These are phyloP conservation scores for Patella pellucida DNA, from an alignment of 2,888 invertebrate genomes.

Conservation along the genomic window DNA sequence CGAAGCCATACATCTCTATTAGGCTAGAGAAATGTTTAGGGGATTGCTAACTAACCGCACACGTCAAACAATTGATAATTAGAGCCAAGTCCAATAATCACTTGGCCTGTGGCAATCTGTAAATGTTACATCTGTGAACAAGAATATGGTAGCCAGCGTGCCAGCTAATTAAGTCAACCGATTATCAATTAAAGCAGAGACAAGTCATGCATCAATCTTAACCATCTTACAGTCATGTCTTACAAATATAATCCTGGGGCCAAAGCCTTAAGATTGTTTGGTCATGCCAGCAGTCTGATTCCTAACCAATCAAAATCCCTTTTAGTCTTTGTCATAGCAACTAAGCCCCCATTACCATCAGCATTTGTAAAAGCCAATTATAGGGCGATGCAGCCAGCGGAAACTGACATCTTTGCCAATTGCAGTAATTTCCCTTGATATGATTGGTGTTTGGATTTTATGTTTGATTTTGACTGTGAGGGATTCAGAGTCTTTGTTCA, in stretches of 20 bases:
- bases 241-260: not conserved
- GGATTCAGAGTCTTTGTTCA: not conserved
- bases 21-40: too few species aligned
- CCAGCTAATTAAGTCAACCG: too few species aligned
- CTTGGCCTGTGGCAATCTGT: too few species aligned
- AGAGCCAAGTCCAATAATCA: too few species aligned
- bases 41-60: too few species aligned
- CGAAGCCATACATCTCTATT: too few species aligned
- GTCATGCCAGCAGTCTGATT: not conserved
- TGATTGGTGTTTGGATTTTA: slow-evolving; percentile 24
- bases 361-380: slow-evolving; percentile 23
- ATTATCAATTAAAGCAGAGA: too few species aligned
- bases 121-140: too few species aligned
- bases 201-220: too few species aligned
- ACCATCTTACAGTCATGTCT: too few species aligned
- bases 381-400: slow-evolving; percentile 10
- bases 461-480: slow-evolving; percentile 19
- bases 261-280: slow-evolving; percentile 1
- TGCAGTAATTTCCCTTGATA: slow-evolving; percentile 25
- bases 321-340: slow-evolving; percentile 24
- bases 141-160: too few species aligned
- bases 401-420: slow-evolving; percentile 21
- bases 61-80: too few species aligned
- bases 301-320: slow-evolving; percentile 15
- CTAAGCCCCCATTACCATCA: slow-evolving; percentile 21